These are phyloP conservation scores for Pogona vitticeps DNA, from an alignment of 2,113 vertebrate genomes.

Conservation along the genomic window DNA sequence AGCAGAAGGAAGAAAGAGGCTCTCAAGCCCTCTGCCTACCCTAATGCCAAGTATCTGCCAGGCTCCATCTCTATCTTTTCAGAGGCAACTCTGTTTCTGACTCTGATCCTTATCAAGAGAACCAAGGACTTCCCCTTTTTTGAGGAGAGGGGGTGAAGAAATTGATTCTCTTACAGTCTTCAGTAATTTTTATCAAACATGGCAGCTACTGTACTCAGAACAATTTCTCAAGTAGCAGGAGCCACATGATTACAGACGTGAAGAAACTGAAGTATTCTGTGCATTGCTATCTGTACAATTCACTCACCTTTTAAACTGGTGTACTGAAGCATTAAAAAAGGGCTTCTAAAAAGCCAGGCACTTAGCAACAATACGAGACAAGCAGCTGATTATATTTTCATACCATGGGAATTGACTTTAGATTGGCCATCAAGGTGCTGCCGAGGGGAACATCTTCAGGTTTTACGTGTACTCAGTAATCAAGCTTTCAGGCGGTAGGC, in stretches of 20 bases:
- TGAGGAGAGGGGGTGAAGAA: too few species aligned
- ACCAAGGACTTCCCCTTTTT: neutral
- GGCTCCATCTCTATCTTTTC: neutral
- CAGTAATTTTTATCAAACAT: too few species aligned
- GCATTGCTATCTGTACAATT: neutral
- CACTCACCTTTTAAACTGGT: neutral
- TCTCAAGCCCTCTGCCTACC: neutral
- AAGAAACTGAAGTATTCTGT: neutral
- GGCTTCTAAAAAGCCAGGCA: neutral
- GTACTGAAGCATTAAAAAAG: neutral
- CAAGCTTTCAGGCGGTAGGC: neutral
- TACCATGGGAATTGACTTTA: neutral
- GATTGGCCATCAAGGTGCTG: neutral
- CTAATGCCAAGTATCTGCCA: neutral
- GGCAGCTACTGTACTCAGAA: too few species aligned
- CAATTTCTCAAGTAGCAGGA: neutral
- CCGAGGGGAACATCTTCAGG: neutral
- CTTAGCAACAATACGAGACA: neutral
- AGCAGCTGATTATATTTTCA: slow-evolving; percentile 5
- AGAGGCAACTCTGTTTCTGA: neutral
- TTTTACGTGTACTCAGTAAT: slow-evolving; percentile 1
- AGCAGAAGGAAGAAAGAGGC: neutral
- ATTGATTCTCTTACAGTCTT: neutral
- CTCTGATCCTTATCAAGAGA: neutral
- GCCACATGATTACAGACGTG: neutral